phyloP scores from a whole-genome alignment of 2,797 vertebrate species.

The Manis javanica region DNA sequence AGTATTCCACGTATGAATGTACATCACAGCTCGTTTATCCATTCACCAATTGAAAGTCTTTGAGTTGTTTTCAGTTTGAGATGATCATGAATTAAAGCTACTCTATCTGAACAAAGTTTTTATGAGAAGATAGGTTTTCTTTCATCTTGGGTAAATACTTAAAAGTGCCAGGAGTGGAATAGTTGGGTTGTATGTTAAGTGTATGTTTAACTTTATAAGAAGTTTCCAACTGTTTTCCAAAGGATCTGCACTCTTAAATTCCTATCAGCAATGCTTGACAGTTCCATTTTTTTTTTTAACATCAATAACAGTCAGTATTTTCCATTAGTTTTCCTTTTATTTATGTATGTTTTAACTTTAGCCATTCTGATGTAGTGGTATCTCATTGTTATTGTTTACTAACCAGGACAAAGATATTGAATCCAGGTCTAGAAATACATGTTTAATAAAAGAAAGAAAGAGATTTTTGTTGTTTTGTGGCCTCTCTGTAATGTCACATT shows the following conservation, averaged over 20 bases:
- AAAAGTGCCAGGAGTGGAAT: neutral
- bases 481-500: neutral
- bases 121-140: neutral
- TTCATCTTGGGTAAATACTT: neutral
- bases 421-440: neutral
- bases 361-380: neutral
- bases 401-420: neutral
- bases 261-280: neutral
- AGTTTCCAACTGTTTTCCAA: neutral
- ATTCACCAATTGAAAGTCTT: neutral
- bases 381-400: neutral
- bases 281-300: neutral
- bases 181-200: neutral
- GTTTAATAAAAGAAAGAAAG: neutral
- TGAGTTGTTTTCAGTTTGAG: neutral
- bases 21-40: neutral
- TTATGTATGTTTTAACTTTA: neutral
- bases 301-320: neutral
- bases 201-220: constrained; percentile 9
- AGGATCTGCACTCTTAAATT: neutral
- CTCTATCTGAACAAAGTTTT: neutral
- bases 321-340: neutral
- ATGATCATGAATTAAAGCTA: neutral
- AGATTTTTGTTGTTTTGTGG: neutral
- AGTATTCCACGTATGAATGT: neutral